Evolutionary conservation across 2,888 invertebrate genomes (phyloP).

Genomic region (Nebria salina): DNA sequence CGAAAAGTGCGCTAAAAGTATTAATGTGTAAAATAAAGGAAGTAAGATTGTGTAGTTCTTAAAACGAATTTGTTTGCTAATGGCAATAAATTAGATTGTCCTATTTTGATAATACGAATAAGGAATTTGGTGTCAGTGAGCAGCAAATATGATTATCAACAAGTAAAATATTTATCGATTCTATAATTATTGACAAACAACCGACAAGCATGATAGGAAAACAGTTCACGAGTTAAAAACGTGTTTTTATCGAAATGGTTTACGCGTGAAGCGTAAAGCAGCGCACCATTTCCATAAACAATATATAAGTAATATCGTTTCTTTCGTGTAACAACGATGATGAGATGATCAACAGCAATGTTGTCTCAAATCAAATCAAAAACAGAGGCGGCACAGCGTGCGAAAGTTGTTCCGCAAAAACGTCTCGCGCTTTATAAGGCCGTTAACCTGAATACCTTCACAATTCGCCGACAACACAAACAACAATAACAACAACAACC

Average conservation of each 20-base stretch:
- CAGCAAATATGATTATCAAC: background rate
- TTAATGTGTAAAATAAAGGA: no score
- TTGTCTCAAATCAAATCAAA: background rate
- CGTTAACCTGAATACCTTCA: slow-evolving; percentile 33
- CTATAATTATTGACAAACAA: background rate
- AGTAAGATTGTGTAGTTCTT: no score
- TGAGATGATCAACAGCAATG: background rate
- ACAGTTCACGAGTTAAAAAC: background rate
- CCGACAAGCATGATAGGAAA: background rate
- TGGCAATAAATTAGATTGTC: background rate
- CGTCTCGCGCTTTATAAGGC: slow-evolving; percentile 24
- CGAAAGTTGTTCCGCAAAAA: slow-evolving; percentile 27
- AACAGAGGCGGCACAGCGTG: slow-evolving; percentile 22
- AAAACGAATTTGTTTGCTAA: no score
- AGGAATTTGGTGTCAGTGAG: background rate
- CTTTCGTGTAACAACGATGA: background rate
- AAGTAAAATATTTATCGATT: background rate
- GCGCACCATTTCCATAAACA: background rate
- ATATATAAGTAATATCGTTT: background rate
- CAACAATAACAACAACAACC: slow-evolving; percentile 28
- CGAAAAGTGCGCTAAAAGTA: no score
- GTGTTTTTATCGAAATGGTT: background rate
- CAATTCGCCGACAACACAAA: slow-evolving; percentile 10
- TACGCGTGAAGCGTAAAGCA: background rate
- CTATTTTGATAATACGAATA: background rate